Conservation (phyloP, 1,140 invertebrate species). For the Tetragonula clypearis region DNA sequence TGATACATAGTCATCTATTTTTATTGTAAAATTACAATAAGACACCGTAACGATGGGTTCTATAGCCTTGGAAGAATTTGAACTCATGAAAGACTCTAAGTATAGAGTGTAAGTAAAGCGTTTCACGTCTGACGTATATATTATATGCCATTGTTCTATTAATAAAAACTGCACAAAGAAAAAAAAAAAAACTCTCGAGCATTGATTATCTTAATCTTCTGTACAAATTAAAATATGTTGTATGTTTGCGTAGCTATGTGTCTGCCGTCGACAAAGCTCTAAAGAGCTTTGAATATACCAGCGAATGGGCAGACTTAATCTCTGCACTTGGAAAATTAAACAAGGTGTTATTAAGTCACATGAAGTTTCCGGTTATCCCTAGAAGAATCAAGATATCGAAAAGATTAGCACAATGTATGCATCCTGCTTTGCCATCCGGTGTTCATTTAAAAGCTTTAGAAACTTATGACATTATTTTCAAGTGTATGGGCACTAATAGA, state of each 20-base stretch:
- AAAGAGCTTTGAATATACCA: constrained; percentile 96
- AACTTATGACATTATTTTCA: constrained; percentile 97
- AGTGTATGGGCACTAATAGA: constrained; percentile 92
- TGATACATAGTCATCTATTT: constrained; percentile 27
- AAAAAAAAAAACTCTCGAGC: too few species aligned
- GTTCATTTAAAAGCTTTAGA: constrained; percentile 97
- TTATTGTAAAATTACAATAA: constrained; percentile 31
- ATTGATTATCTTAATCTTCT: constrained; percentile 7
- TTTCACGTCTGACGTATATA: not conserved
- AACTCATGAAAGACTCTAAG: constrained; percentile 89
- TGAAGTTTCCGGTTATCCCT: constrained; percentile 95
- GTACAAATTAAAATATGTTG: constrained; percentile 3
- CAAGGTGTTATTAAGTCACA: constrained; percentile 91
- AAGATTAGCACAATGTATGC: constrained; percentile 96
- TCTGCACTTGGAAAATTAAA: constrained; percentile 95
- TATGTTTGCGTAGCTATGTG: constrained; percentile 84
- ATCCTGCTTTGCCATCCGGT: constrained; percentile 94
- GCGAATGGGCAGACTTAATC: constrained; percentile 98
- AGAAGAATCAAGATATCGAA: constrained; percentile 95
- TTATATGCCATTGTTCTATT: not conserved
- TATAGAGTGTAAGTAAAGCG: constrained; percentile 85
- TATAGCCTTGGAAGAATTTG: constrained; percentile 86
- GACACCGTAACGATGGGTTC: constrained; percentile 75
- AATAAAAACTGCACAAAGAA: not conserved
- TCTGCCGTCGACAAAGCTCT: constrained; percentile 93